Base-by-base conservation (phyloP, 2,888 invertebrate genomes). In the Stenichneumon culpator region DNA sequence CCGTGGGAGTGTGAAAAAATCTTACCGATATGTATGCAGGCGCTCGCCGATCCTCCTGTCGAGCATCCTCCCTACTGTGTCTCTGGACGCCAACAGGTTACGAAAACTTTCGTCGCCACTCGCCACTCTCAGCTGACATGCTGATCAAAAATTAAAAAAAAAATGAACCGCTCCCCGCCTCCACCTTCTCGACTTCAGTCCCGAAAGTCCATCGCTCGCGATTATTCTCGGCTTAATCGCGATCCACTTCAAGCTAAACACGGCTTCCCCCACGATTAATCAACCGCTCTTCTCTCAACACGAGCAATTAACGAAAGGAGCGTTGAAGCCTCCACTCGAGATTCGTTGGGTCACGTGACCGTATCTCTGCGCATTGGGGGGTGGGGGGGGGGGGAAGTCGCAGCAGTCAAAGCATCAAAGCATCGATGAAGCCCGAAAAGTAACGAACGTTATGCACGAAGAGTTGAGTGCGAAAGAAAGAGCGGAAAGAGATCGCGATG, bases 361-460 rank as follows among this genome's bases (percentile, higher is more conserved):
- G 22, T 11, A 4, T 57, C 22, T 25, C 25, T 2, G 22, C 22
- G 57, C 0, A 11, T 16, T 0, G 16, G 16, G 16, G 3, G 11
- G 44, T 0, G 57, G 7, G n/a, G 19, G 52, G 52, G 19, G 9
- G 25, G 22, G 11, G 57, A 11, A 25, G 11, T 14, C 4, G 57
- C 57, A 52, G 22, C 54, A 25, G 14, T 57, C 25, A 11, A 57
- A 22, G 57, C 22, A 57, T 57, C 22, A 14, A 22, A 57, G 22
- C 22, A 25, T 25, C 22, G 57, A 44, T 14, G 25, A 57, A 57
- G 57, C 25, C 25, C 57, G 57, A 57, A 57, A 57, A 57, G 57
- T 57, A 57, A 57, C 57, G 57, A 57, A 57, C 57, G 3, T 57
- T 57, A 44, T 25, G 57, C 25, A 69, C 47, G 47, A 44, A 47